phyloP scores from a whole-genome alignment of 1,140 invertebrate species.

The Cyclargus thomasi region DNA sequence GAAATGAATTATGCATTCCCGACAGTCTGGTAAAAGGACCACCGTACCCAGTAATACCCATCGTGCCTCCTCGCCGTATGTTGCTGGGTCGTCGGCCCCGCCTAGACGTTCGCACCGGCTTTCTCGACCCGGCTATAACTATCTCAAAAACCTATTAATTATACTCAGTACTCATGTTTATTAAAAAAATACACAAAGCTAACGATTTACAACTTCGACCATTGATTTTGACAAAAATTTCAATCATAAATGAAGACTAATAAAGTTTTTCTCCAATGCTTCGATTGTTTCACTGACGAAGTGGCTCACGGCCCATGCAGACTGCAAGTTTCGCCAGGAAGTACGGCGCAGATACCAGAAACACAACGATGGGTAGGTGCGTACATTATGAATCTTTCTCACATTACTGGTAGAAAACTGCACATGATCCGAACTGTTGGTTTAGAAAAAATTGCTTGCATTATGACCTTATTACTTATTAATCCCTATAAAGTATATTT shows the following conservation, averaged over 20 bases:
- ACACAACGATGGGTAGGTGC: background rate
- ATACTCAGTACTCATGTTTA: background rate
- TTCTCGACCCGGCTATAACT: too few relatives aligned
- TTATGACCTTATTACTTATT: too few relatives aligned
- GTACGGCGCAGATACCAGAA: slow-evolving; percentile 29
- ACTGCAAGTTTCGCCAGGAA: slow-evolving; percentile 21
- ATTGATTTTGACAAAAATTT: too few relatives aligned
- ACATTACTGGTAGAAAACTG: slow-evolving; percentile 16
- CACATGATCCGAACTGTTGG: slow-evolving; percentile 15
- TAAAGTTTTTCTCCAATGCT: background rate
- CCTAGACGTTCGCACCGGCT: too few relatives aligned
- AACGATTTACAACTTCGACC: background rate
- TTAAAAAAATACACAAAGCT: background rate
- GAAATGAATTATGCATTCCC: too few relatives aligned
- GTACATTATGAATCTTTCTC: background rate
- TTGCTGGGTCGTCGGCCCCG: too few relatives aligned
- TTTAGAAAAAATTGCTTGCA: background rate
- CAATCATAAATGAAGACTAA: background rate
- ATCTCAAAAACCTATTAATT: background rate
- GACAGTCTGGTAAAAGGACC: too few relatives aligned
- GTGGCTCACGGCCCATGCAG: background rate
- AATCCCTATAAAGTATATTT: too few relatives aligned
- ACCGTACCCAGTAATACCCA: too few relatives aligned
- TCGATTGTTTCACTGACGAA: background rate
- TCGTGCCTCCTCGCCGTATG: too few relatives aligned